Base-by-base conservation (phyloP, 1,140 invertebrate genomes). In the Hylaeus volcanicus region DNA sequence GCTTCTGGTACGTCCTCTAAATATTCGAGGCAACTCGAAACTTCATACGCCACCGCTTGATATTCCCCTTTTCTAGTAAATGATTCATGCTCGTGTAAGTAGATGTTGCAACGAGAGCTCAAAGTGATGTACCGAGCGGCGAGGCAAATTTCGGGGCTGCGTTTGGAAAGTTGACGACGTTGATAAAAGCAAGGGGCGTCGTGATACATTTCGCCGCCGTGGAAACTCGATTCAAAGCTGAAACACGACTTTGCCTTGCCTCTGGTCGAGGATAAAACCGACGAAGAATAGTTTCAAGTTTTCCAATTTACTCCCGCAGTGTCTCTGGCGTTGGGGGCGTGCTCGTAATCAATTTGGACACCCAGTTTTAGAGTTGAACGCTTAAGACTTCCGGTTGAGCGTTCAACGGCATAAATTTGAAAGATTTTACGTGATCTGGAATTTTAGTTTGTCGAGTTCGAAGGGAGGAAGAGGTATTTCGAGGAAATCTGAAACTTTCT, bases 61-160 rank as follows among this genome's bases (percentile, higher is more conserved):
- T 51, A 60, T 51, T 61, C 11, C 43, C 37, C 55, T 1, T 61
- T 51, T 77, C 68, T 41, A 43, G 45, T 9, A 70, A 61, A 77
- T n/a, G 55, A 70, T 51, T 69, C 65, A 77, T 77, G 75, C 75
- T 71, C 15, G 66, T 77, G 75, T 77, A 69, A 77, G 55, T 77
- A 63, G 39, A 74, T 66, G 61, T 65, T 43, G 73, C 48, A 65
- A 9, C 58, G 4, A 64, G 26, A 74, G 73, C 48, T 55, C 37
- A 26, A 26, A 70, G 41, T 60, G 66, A 43, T 55, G 77, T 41
- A 55, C 26, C 66, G 2, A 26, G 26, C 48, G 9, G 5, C 61
- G 26, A 79, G 77, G 61, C 68, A 71, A 77, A 76, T 11, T 51
- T 51, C 51, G 51, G 11, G 26, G 9, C 51, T 11, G 8, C 51